A percentile compares a stretch with the other conserved stretches of the same genome.
phyloP scores from a whole-genome alignment of 2,888 invertebrate genomes.

The Priocnemis perturbator region DNA sequence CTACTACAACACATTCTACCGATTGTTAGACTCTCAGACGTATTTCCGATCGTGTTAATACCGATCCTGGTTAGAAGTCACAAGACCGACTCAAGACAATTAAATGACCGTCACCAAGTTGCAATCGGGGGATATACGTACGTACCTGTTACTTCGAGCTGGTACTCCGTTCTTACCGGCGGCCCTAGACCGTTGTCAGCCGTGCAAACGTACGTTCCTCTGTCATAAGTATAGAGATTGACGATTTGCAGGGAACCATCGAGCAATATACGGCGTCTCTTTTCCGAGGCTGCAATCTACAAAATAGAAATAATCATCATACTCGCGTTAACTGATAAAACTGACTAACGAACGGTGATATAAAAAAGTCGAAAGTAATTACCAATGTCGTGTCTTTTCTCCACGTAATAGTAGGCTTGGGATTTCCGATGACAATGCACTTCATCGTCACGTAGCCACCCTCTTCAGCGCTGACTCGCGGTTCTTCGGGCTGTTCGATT shows the following conservation, averaged over 20 bases:
- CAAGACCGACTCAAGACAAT: no score
- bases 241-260: slow-evolving; percentile 90
- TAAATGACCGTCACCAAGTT: no score
- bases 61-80: no score
- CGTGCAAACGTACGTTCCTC: slow-evolving; percentile 90
- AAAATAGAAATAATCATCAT: slow-evolving; percentile 20
- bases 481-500: slow-evolving; percentile 75
- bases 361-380: slow-evolving; percentile 26
- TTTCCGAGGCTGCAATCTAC: slow-evolving; percentile 85
- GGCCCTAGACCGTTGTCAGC: slow-evolving; percentile 87
- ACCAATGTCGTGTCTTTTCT: slow-evolving; percentile 84
- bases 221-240: slow-evolving; percentile 86
- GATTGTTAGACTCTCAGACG: no score
- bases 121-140: neutral
- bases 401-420: slow-evolving; percentile 88
- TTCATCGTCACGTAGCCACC: slow-evolving; percentile 85
- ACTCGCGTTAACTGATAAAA: no score
- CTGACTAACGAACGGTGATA: no score
- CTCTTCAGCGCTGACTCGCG: slow-evolving; percentile 81
- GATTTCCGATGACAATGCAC: slow-evolving; percentile 87
- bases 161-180: slow-evolving; percentile 82
- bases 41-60: no score
- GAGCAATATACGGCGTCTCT: slow-evolving; percentile 83
- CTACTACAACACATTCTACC: no score
- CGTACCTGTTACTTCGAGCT: slow-evolving; percentile 86